Base-by-base conservation (phyloP, 1,140 invertebrate genomes). In the Papilio dardanus region DNA sequence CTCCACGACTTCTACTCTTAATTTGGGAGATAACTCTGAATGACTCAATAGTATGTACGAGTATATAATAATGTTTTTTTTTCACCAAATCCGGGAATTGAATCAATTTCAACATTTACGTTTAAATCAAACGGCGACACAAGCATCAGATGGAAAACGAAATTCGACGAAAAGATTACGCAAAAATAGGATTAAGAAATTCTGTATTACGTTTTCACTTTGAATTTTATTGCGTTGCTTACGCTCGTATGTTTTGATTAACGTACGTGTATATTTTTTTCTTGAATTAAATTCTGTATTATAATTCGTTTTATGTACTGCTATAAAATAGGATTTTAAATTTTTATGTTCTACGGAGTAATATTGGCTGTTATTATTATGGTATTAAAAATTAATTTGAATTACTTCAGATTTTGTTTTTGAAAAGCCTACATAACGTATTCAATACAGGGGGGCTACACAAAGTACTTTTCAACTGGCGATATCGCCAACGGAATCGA, bases 131-230 rank as follows among this genome's bases (percentile, higher is more conserved):
- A 73, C 31, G 31, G 50, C 42, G 16, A 58, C 30, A 16, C 50
- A 31, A 67, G 77, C 68, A 65, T 75, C 62, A 69, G 65, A 73
- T 40, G 28, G 75, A 77, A 79, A 78, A 80, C 50, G 79, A 68
- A 81, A 81, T 81, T 82, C 81, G 76, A 77, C 69, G 77, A 78
- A 79, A 80, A 83, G 79, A 82, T 83, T 86, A 79, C 74, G 76
- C 68, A 76, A 69, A 84, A 86, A 86, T 86, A 81, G 81, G 81
- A 86, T 87, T 87, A 87, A 82, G 80, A 71, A 84, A 81, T 85
- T 83, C 83, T 67, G 75, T 74, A 81, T 82, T 81, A 81, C 81
- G 76, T 77, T 78, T 81, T 76, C 67, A 35, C 19, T 69, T 71
- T 68, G 67, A 68, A 40, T 67, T 35, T 67, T 67, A 67, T 67